A percentile compares a stretch with the other conserved stretches of the same genome.
phyloP scores from a whole-genome alignment of 2,113 vertebrate genomes.

The Aix galericulata region DNA sequence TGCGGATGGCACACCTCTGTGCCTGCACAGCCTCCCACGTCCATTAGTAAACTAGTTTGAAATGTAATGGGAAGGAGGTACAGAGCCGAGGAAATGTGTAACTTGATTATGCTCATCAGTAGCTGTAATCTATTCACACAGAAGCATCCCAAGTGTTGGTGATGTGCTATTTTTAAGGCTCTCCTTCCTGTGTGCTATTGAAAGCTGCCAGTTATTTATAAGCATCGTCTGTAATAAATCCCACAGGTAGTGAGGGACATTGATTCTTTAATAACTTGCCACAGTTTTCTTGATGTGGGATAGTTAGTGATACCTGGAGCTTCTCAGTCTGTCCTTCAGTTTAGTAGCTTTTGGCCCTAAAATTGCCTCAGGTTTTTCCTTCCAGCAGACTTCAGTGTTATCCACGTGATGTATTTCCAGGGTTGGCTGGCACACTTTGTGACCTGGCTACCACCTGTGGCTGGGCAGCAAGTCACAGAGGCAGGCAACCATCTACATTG shows the following conservation, averaged over 20 bases:
- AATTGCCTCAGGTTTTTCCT: neutral
- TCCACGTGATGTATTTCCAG: neutral
- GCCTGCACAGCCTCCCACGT: neutral
- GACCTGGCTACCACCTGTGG: neutral
- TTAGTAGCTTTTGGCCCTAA: neutral
- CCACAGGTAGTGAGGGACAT: neutral
- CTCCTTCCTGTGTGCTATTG: neutral
- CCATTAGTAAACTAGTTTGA: slow-evolving; percentile 23
- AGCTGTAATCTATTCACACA: slow-evolving; percentile 13
- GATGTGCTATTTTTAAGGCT: neutral
- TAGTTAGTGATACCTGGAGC: neutral
- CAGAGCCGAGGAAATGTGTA: slow-evolving; percentile 44
- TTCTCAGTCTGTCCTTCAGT: neutral
- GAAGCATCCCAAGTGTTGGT: neutral
- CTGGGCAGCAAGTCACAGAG: neutral
- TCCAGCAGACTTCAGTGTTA: neutral
- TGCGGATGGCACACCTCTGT: neutral
- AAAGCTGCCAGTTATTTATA: neutral
- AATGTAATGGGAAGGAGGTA: neutral
- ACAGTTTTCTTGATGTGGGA: neutral
- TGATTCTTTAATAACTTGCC: neutral
- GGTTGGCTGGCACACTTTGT: neutral
- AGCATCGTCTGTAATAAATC: neutral
- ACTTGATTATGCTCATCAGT: slow-evolving; percentile 50
- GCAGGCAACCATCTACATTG: neutral